These are phyloP conservation scores for Pomatostomus ruficeps DNA, from an alignment of 2,113 vertebrate species.

Conservation along the genomic window DNA sequence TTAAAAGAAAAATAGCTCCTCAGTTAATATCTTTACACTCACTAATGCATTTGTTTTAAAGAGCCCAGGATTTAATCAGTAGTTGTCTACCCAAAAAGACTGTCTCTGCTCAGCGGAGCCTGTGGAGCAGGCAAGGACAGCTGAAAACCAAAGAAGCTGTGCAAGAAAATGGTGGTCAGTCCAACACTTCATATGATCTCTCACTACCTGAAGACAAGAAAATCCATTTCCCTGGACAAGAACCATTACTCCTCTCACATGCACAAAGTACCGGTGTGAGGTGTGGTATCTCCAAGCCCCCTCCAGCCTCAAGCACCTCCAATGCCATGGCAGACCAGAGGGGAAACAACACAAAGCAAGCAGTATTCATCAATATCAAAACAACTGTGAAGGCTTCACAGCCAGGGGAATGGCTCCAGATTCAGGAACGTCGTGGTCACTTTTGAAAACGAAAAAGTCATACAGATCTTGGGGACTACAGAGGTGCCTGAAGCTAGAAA, in stretches of 20 bases:
- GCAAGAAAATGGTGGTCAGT: not conserved
- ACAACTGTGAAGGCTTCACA: not conserved
- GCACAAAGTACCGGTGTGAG: not conserved
- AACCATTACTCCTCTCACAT: not conserved
- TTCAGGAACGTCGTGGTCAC: not conserved
- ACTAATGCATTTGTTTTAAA: not conserved
- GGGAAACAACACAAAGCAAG: not conserved
- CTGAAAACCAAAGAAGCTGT: rapidly evolving
- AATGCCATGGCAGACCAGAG: not conserved
- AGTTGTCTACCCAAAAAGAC: not conserved
- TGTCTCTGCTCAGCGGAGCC: not conserved
- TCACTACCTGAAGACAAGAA: not conserved
- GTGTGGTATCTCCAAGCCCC: not conserved
- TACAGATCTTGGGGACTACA: not conserved
- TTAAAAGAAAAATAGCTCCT: not conserved
- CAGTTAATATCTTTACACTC: not conserved
- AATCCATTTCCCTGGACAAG: not conserved
- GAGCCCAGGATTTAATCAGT: not conserved
- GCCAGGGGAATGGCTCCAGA: not conserved
- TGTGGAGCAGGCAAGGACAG: rapidly evolving
- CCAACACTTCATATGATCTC: not conserved
- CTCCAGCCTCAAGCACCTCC: not conserved
- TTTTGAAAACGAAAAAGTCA: not conserved
- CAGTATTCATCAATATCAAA: not conserved
- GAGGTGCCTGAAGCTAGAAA: slow-evolving; percentile 24